phyloP scores from a whole-genome alignment of 2,888 invertebrate genomes.

The Agonopterix heracliana region DNA sequence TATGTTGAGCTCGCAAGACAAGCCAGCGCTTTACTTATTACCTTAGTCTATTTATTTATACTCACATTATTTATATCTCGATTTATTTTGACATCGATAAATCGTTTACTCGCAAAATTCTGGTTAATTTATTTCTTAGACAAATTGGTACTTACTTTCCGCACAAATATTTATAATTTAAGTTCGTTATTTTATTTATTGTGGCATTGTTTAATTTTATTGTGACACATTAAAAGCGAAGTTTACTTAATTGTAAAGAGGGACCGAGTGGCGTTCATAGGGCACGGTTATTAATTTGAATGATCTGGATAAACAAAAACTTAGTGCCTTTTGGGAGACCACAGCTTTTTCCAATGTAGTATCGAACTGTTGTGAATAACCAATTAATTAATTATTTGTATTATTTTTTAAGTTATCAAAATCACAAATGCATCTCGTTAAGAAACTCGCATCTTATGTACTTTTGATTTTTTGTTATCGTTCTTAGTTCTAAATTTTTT shows the following conservation, averaged over 20 bases:
- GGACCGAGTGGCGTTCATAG: neutral
- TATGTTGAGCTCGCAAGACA: conserved; percentile 18
- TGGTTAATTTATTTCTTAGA: conserved; percentile 7
- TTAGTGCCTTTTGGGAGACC: conserved; percentile 15
- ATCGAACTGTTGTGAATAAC: neutral
- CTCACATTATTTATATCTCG: conserved; percentile 6
- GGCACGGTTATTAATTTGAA: conserved; percentile 6
- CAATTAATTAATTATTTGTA: neutral
- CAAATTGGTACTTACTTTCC: conserved; percentile 38
- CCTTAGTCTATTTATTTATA: conserved; percentile 22
- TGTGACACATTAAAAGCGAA: conserved; percentile 42
- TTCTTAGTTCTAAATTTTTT: conserved; percentile 51
- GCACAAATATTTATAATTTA: conserved; percentile 13
- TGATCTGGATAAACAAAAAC: conserved; percentile 24
- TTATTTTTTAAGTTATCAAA: neutral
- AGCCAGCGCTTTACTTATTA: conserved; percentile 31
- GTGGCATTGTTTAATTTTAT: conserved; percentile 41
- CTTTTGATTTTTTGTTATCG: conserved; percentile 54
- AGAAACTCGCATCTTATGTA: conserved; percentile 54
- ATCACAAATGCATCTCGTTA: conserved; percentile 39
- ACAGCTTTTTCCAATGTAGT: neutral
- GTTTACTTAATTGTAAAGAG: conserved; percentile 50
- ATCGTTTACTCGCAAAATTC: neutral
- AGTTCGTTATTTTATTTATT: conserved; percentile 52
- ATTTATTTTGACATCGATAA: conserved; percentile 6